Percentiles rank a stretch among this genome's conserved stretches.
phyloP scores from a whole-genome alignment of 1,140 invertebrate species.

The Drepana arcuata region DNA sequence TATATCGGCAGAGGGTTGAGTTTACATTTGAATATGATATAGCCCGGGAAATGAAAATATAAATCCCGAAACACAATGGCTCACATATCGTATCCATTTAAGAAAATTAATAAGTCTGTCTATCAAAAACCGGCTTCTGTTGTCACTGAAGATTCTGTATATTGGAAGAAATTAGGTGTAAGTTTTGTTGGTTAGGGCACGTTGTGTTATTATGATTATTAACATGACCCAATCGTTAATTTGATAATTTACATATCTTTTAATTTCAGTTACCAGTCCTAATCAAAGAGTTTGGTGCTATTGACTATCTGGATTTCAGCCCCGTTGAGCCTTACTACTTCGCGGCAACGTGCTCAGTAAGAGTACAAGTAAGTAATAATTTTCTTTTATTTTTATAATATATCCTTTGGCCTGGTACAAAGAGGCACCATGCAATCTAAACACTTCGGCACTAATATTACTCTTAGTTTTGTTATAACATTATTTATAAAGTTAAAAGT shows the following conservation, averaged over 20 bases:
- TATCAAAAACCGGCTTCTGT: slow-evolving; percentile 78
- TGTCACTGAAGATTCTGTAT: slow-evolving; percentile 82
- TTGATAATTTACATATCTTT: slow-evolving; percentile 16
- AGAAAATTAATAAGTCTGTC: slow-evolving; percentile 81
- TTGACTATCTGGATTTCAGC: slow-evolving; percentile 93
- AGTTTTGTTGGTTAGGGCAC: too few relatives aligned
- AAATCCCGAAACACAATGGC: too few relatives aligned
- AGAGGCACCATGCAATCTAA: too few relatives aligned
- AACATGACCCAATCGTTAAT: too few relatives aligned
- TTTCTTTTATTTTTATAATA: too few relatives aligned
- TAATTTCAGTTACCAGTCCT: slow-evolving; percentile 84
- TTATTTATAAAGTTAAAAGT: too few relatives aligned
- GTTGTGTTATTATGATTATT: too few relatives aligned
- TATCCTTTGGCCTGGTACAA: too few relatives aligned
- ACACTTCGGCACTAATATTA: too few relatives aligned
- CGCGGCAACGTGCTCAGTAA: slow-evolving; percentile 91
- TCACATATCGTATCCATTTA: slow-evolving; percentile 74
- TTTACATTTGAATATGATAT: background rate
- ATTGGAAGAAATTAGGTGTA: slow-evolving; percentile 90
- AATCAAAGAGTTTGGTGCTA: slow-evolving; percentile 92
- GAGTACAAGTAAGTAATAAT: slow-evolving; percentile 78
- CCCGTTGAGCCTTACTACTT: slow-evolving; percentile 89
- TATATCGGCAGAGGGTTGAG: background rate
- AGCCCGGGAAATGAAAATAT: too few relatives aligned
- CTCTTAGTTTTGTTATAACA: too few relatives aligned